A percentile compares a stretch with the other conserved stretches of the same genome.
Conservation (phyloP, 2,113 vertebrate species). For the chimpanzee (Pan troglodytes) region DNA sequence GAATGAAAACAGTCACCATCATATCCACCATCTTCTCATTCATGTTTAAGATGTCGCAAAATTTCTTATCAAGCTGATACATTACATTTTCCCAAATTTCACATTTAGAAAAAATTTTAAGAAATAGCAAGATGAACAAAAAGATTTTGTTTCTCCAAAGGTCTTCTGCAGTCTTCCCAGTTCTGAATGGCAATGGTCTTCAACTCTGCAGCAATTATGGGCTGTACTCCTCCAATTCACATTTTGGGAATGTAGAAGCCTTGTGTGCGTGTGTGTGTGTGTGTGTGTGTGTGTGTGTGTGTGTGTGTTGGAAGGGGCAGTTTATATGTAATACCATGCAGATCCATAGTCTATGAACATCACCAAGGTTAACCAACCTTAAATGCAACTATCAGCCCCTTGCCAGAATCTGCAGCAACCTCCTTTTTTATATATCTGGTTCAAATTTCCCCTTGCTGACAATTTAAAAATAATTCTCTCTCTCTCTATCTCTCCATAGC, state of each 20-base stretch:
- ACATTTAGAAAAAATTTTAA: neutral
- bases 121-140: neutral
- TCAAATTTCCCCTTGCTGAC: neutral
- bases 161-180: neutral
- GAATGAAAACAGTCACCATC: constrained; percentile 83
- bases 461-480: neutral
- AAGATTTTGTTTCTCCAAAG: neutral
- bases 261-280: too few relatives aligned
- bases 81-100: neutral
- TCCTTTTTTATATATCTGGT: neutral
- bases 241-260: constrained; percentile 63
- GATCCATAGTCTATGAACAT: neutral
- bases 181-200: neutral
- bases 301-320: constrained; percentile 21
- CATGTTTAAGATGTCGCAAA: neutral
- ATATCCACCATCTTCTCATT: constrained; percentile 72
- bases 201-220: constrained; percentile 36
- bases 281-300: too few relatives aligned
- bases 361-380: constrained; percentile 6
- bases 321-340: neutral
- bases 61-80: neutral
- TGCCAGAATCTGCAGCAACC: neutral
- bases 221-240: constrained; percentile 68
- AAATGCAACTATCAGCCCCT: accelerated
- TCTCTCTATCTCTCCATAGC: neutral